Conservation (phyloP, 2,797 vertebrate species). For the Alosa sapidissima region DNA sequence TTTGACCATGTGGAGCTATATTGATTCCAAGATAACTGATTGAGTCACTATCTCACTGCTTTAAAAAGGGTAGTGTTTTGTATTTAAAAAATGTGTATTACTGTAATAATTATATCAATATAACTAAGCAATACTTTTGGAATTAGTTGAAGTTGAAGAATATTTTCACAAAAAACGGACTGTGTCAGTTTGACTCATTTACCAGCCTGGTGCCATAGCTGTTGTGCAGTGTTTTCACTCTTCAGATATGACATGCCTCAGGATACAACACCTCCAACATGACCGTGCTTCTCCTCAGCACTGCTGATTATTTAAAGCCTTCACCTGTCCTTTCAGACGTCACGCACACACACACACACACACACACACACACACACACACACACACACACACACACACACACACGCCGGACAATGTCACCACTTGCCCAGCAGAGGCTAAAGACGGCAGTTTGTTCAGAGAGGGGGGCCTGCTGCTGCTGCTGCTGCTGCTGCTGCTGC, state of each 20-base stretch:
- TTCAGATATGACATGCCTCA: background rate
- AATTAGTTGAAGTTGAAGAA: background rate
- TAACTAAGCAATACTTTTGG: no score
- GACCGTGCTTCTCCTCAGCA: background rate
- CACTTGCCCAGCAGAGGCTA: conserved; percentile 41
- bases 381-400: background rate
- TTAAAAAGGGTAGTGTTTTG: background rate
- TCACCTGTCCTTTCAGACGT: background rate
- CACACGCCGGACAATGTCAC: conserved; percentile 55
- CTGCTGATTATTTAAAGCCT: background rate
- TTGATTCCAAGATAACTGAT: background rate
- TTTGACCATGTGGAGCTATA: background rate
- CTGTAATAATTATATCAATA: no score
- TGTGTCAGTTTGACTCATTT: background rate
- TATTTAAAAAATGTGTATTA: background rate
- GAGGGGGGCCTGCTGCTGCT: background rate
- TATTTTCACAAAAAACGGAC: background rate
- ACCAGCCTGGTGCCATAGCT: background rate
- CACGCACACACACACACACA: background rate
- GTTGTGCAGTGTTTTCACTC: background rate
- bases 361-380: background rate
- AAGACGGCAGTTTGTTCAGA: conserved; percentile 50
- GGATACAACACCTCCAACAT: background rate
- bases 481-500: no score
- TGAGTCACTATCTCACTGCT: background rate